Evolutionary conservation across 2,888 invertebrate species (phyloP).

Genomic region (Eueremaeus valkanovi): DNA sequence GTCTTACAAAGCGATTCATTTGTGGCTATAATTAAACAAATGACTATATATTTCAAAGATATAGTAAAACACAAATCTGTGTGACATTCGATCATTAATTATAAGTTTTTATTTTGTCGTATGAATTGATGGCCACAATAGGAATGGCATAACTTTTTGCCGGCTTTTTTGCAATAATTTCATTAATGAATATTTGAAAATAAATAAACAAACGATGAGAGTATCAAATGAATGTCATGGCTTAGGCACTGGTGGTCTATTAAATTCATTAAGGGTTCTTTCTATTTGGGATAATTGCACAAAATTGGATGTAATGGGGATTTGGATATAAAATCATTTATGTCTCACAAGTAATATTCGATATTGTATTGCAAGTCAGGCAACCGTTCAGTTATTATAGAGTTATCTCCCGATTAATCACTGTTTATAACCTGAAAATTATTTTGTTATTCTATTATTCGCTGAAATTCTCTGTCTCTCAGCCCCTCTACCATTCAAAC

Average conservation of each 20-base stretch:
- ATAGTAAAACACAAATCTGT: background rate
- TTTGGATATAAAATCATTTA: background rate
- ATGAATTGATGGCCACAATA: background rate
- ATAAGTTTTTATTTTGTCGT: background rate
- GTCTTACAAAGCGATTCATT: background rate
- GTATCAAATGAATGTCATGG: too few relatives aligned
- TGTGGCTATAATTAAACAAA: background rate
- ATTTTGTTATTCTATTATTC: background rate
- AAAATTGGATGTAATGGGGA: too few relatives aligned
- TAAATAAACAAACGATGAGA: too few relatives aligned
- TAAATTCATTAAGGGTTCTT: too few relatives aligned
- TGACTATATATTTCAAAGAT: too few relatives aligned
- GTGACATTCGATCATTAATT: background rate
- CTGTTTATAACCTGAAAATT: background rate
- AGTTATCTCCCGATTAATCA: background rate
- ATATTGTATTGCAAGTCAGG: background rate
- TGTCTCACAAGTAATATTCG: background rate
- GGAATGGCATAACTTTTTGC: too few relatives aligned
- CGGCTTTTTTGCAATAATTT: too few relatives aligned
- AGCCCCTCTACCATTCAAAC: background rate
- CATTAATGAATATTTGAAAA: too few relatives aligned
- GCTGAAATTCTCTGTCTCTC: background rate
- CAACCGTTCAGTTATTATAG: background rate
- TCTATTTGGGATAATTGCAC: too few relatives aligned
- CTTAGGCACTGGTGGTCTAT: too few relatives aligned